A percentile compares a stretch with the other conserved stretches of the same genome.
phyloP scores from a whole-genome alignment of 2,113 vertebrate genomes.

The Phalacrocorax aristotelis region DNA sequence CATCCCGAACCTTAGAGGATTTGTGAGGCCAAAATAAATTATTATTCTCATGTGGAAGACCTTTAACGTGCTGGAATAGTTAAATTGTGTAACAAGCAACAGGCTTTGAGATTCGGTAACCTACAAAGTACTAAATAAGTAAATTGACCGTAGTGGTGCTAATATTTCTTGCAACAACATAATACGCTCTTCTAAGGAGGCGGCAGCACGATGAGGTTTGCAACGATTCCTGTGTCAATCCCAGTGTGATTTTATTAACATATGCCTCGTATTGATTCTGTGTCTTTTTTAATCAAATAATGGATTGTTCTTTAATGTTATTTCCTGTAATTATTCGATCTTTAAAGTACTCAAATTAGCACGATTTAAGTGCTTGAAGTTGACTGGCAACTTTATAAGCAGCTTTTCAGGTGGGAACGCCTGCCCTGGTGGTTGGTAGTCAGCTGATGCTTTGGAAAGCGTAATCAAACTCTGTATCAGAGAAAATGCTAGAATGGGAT shows the following conservation, averaged over 20 bases:
- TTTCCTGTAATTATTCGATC: neutral
- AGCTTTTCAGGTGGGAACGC: neutral
- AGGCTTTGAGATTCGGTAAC: neutral
- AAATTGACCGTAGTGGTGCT: rapidly evolving
- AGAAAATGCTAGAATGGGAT: neutral
- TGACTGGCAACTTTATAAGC: neutral
- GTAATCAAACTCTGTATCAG: neutral
- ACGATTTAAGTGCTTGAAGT: neutral
- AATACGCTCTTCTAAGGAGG: rapidly evolving
- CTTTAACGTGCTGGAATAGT: neutral
- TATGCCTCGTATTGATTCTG: neutral
- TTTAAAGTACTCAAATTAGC: neutral
- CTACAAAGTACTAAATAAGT: neutral
- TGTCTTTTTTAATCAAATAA: neutral
- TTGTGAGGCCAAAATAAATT: neutral
- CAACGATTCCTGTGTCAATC: neutral
- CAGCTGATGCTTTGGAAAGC: neutral
- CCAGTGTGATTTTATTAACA: neutral
- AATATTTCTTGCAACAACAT: neutral
- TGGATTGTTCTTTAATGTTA: neutral
- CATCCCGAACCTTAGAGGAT: neutral
- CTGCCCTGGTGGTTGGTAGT: neutral
- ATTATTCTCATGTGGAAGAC: neutral
- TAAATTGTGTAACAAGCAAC: neutral
- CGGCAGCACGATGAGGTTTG: neutral